phyloP scores from a whole-genome alignment of 2,113 vertebrate species.

The Triplophysa siluroides region DNA sequence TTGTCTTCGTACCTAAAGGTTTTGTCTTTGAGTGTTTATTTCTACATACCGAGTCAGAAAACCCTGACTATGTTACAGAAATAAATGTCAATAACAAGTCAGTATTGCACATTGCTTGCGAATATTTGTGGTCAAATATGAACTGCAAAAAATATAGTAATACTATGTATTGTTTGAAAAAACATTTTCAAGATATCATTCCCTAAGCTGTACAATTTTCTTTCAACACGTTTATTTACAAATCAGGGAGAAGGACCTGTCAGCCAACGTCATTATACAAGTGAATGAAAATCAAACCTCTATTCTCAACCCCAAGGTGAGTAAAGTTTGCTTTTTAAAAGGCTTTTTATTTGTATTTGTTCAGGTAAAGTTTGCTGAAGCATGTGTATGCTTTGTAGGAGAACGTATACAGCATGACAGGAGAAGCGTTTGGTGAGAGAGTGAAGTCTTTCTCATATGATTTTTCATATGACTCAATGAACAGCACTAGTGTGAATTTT shows the following conservation, averaged over 20 bases:
- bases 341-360: not conserved
- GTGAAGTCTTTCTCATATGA: conserved; percentile 93
- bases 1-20: not conserved
- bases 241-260: conserved; percentile 82
- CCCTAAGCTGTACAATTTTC: not conserved
- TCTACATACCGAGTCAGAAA: too few species aligned
- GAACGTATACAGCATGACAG: conserved; percentile 81
- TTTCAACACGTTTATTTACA: not conserved
- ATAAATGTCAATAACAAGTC: not conserved
- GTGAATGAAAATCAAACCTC: conserved; percentile 91
- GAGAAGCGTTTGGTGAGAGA: conserved; percentile 82
- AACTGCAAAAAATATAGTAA: not conserved
- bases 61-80: not conserved
- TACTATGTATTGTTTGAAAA: not conserved
- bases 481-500: conserved; percentile 80
- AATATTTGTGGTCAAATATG: not conserved
- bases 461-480: conserved; percentile 93
- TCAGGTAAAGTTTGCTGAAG: not conserved
- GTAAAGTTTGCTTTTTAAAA: not conserved
- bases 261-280: conserved; percentile 88
- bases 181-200: not conserved
- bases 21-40: not conserved
- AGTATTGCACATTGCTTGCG: not conserved
- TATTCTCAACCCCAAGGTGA: conserved; percentile 91
- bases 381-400: conserved; percentile 53